These are phyloP conservation scores for Cheirogaleus major DNA, from an alignment of 2,797 vertebrate genomes.

Conservation along the genomic window DNA sequence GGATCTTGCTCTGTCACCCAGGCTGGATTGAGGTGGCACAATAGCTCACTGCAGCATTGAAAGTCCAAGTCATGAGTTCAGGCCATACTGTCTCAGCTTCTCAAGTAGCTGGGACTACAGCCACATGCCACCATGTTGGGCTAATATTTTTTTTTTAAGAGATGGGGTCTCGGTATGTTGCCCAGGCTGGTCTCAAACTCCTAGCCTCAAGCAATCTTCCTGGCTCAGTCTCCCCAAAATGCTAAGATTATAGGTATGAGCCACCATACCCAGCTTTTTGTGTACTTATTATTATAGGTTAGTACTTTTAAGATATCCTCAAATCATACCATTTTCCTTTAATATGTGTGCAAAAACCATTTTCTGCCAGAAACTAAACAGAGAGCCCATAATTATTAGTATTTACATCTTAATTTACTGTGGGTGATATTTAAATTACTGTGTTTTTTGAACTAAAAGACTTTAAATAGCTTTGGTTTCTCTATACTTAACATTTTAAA, in stretches of 20 bases:
- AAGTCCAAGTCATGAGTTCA: not conserved
- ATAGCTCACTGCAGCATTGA: not conserved
- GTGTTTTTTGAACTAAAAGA: conserved; percentile 47
- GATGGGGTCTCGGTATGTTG: not conserved
- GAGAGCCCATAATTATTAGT: not conserved
- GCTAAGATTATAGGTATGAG: not conserved
- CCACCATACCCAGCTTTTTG: not conserved
- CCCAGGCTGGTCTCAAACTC: not conserved
- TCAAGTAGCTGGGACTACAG: not conserved
- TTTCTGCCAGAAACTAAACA: conserved; percentile 26
- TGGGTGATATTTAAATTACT: conserved; percentile 26
- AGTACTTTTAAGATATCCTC: not conserved
- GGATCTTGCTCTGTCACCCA: not conserved
- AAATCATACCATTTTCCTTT: conserved; percentile 3
- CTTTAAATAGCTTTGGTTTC: conserved; percentile 21
- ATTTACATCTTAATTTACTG: conserved; percentile 42
- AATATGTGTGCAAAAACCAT: not conserved
- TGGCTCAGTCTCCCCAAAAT: not conserved
- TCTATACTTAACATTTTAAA: conserved; percentile 43
- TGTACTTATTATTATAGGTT: not conserved
- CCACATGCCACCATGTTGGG: not conserved
- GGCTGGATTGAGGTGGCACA: not conserved
- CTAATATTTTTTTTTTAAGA: not conserved
- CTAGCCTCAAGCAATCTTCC: not conserved
- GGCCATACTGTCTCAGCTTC: not conserved